Conservation (phyloP, 2,113 vertebrate genomes). For the Bufo bufo region DNA sequence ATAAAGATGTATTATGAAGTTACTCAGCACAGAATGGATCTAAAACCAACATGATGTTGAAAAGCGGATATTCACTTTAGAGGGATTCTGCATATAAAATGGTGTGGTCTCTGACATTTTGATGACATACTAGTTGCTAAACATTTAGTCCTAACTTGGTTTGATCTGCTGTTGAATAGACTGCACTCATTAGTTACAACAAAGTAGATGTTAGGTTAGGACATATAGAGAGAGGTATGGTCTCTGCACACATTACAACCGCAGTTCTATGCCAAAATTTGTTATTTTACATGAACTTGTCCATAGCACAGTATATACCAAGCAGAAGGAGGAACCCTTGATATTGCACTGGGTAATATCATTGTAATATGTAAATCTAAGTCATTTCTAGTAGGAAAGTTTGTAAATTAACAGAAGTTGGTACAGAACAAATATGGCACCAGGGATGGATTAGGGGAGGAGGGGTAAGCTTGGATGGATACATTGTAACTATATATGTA, state of each 20-base stretch:
- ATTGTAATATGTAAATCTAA: neutral
- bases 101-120: neutral
- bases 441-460: constrained; percentile 48
- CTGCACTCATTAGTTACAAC: constrained; percentile 20
- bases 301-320: neutral
- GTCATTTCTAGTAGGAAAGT: neutral
- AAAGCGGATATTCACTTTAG: too few species aligned
- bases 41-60: too few species aligned
- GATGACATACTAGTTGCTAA: neutral
- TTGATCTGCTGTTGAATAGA: constrained; percentile 53
- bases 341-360: neutral
- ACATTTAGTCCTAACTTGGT: neutral
- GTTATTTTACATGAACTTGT: constrained; percentile 59
- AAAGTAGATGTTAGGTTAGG: constrained; percentile 62
- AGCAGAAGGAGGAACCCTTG: neutral
- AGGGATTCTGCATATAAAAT: too few species aligned
- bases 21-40: too few species aligned
- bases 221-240: constrained; percentile 65
- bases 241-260: constrained; percentile 50
- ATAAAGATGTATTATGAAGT: too few species aligned
- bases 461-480: constrained; percentile 47
- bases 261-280: constrained; percentile 55
- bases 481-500: constrained; percentile 65
- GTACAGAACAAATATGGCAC: constrained; percentile 51
- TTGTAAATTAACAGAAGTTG: constrained; percentile 59